Evolutionary conservation across 2,888 invertebrate genomes (phyloP).

Genomic region (Ephialtes manifestator): DNA sequence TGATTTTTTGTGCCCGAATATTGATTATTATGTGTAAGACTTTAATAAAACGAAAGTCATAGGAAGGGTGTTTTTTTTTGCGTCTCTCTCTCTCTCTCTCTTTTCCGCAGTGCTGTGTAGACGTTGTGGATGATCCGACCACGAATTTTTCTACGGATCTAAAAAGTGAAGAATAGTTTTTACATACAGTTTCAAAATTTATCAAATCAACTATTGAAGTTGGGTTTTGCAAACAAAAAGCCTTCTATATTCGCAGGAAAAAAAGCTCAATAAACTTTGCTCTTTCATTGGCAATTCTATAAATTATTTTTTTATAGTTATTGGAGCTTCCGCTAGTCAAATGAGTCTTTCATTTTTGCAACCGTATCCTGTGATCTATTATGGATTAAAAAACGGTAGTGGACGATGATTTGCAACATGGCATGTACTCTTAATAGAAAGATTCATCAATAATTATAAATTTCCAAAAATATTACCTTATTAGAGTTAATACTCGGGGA

Average conservation of each 20-base stretch:
- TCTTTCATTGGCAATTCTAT: not conserved
- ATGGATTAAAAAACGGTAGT: too few relatives aligned
- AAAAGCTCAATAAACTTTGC: not conserved
- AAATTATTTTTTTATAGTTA: not conserved
- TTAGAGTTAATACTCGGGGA: too few relatives aligned
- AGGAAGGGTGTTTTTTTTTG: constrained; percentile 22
- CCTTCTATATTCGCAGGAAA: not conserved
- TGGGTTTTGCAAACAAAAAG: not conserved
- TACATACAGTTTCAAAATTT: not conserved
- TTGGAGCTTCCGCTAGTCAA: not conserved
- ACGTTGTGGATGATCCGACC: constrained; percentile 11
- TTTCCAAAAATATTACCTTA: too few relatives aligned
- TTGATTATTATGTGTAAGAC: constrained; percentile 60
- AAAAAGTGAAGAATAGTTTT: constrained; percentile 55
- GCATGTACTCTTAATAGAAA: too few relatives aligned
- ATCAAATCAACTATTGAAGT: constrained; percentile 9
- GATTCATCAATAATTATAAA: too few relatives aligned
- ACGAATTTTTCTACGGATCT: constrained; percentile 65
- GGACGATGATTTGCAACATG: too few relatives aligned
- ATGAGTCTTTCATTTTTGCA: not conserved
- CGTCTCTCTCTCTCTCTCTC: constrained; percentile 1
- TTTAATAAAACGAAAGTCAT: constrained; percentile 57
- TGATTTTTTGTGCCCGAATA: constrained; percentile 28
- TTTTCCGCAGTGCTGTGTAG: constrained; percentile 38
- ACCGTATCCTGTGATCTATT: not conserved